phyloP scores from a whole-genome alignment of 2,797 vertebrate species.

The Simalia tracyae region DNA sequence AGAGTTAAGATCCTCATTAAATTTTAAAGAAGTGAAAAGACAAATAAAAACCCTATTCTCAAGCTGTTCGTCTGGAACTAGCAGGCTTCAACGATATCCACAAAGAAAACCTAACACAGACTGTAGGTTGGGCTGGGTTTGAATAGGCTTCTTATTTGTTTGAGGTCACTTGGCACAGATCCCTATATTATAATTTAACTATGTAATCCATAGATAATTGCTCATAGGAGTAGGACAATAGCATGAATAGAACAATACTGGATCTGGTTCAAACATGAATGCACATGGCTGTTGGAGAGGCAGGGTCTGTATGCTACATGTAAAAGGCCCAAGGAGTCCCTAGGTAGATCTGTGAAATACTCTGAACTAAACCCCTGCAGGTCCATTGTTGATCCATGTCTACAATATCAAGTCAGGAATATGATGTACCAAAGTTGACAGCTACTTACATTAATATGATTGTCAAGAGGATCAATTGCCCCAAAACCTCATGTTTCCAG shows the following conservation, averaged over 20 bases:
- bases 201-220: neutral
- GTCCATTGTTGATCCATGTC: no score
- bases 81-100: neutral
- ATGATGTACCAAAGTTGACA: no score
- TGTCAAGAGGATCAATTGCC: no score
- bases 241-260: neutral
- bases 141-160: neutral
- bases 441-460: no score
- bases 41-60: conserved; percentile 30
- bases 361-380: no score
- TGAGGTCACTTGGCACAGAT: neutral
- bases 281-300: neutral
- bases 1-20: conserved; percentile 35
- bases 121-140: conserved; percentile 7
- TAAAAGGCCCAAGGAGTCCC: no score
- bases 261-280: neutral
- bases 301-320: neutral
- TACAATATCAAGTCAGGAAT: no score
- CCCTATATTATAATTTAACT: neutral
- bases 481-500: no score
- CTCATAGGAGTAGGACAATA: neutral
- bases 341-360: neutral
- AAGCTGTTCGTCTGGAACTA: conserved; percentile 26
- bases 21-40: conserved; percentile 55
- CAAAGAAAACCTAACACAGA: neutral